phyloP scores from a whole-genome alignment of 2,888 invertebrate genomes.

The Colostygia pectinataria region DNA sequence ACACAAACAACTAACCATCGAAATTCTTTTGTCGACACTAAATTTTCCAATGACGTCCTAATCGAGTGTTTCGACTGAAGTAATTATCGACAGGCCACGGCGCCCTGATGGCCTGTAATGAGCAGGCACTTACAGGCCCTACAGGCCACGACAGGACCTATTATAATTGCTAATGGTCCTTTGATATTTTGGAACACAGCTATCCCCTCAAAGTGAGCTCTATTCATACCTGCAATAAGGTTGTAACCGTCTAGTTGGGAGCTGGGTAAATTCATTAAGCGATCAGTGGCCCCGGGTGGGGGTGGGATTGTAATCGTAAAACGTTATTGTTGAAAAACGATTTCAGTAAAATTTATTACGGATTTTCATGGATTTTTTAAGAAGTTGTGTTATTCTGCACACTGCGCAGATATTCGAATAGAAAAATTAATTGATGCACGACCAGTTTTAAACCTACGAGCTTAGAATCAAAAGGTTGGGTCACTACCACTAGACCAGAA shows the following conservation, averaged over 20 bases:
- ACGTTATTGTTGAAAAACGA: conserved; percentile 37
- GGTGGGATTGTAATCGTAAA: conserved; percentile 38
- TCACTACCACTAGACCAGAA: too few relatives aligned
- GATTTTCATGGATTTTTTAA: conserved; percentile 12
- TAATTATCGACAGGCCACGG: conserved; percentile 13
- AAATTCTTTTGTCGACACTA: conserved; percentile 21
- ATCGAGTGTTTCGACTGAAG: conserved; percentile 16
- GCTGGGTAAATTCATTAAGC: conserved; percentile 30
- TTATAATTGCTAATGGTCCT: conserved; percentile 75
- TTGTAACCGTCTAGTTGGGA: conserved; percentile 8
- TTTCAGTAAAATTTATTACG: conserved; percentile 35
- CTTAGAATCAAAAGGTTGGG: too few relatives aligned
- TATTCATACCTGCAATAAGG: conserved; percentile 16
- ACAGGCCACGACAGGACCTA: conserved; percentile 49
- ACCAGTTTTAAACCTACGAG: too few relatives aligned
- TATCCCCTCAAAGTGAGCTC: conserved; percentile 10
- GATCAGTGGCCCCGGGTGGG: conserved; percentile 36
- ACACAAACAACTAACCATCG: conserved; percentile 3
- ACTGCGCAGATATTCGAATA: too few relatives aligned
- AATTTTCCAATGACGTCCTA: conserved; percentile 19
- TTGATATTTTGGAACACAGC: conserved; percentile 21
- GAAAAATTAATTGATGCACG: too few relatives aligned
- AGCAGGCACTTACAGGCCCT: conserved; percentile 61
- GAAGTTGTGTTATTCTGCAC: too few relatives aligned
- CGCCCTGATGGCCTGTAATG: conserved; percentile 46